Percentiles rank a stretch among this genome's conserved stretches.
Evolutionary conservation across 1,140 invertebrate species (phyloP).

Genomic region (Drosophila kikkawai): DNA sequence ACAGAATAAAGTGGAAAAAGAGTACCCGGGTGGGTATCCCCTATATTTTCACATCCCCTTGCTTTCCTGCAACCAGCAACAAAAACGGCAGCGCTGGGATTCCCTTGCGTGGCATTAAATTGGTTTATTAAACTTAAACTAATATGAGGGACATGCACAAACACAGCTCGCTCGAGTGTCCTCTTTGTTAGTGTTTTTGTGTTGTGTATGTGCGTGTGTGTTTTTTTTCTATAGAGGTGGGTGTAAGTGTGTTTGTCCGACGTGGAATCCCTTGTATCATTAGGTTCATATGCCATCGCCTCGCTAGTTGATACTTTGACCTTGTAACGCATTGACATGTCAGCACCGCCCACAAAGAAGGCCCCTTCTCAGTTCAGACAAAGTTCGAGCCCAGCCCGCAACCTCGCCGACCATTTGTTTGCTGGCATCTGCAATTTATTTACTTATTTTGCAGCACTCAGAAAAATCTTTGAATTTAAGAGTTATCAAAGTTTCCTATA

Average conservation of each 20-base stretch:
- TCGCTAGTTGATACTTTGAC: constrained; percentile 72
- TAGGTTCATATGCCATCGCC: constrained; percentile 72
- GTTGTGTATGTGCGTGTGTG: too few species aligned
- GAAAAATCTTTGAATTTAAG: neutral
- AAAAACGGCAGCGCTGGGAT: constrained; percentile 23
- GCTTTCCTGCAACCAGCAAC: constrained; percentile 19
- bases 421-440: constrained; percentile 74
- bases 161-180: constrained; percentile 37
- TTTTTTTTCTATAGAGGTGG: constrained; percentile 8
- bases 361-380: constrained; percentile 25
- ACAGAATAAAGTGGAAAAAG: constrained; percentile 7
- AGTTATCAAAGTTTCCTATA: too few species aligned
- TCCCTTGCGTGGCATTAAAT: constrained; percentile 68
- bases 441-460: constrained; percentile 41
- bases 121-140: constrained; percentile 74
- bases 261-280: constrained; percentile 57
- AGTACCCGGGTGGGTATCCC: neutral
- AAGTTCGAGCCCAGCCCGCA: constrained; percentile 32
- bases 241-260: constrained; percentile 23
- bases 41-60: neutral
- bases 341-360: constrained; percentile 26
- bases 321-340: constrained; percentile 63
- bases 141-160: constrained; percentile 53
- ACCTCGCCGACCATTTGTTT: constrained; percentile 50
- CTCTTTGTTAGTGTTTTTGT: constrained; percentile 26